Percentiles rank a stretch among this genome's conserved stretches.
These are phyloP conservation scores for Hyposoter didymator DNA, from an alignment of 2,888 invertebrate genomes.

Conservation along the genomic window DNA sequence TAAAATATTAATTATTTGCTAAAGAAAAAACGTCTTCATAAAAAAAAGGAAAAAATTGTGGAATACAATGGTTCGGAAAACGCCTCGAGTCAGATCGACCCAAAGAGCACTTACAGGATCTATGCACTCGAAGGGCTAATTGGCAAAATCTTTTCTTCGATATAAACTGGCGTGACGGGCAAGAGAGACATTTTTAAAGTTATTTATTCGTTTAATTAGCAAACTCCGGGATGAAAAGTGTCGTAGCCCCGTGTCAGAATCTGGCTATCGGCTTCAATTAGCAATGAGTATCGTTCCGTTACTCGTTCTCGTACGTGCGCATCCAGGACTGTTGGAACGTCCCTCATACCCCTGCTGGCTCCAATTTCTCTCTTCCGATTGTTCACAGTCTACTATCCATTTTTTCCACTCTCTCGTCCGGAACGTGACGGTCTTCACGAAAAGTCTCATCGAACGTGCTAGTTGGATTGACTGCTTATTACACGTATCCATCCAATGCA, in stretches of 20 bases:
- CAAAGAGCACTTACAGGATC: too few species aligned
- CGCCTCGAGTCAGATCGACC: too few species aligned
- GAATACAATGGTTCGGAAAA: too few species aligned
- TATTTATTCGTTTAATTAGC: slow-evolving; percentile 41
- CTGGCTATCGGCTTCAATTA: slow-evolving; percentile 57
- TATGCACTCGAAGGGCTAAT: background rate
- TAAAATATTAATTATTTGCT: too few species aligned
- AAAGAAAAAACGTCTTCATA: too few species aligned
- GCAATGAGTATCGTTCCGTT: slow-evolving; percentile 46
- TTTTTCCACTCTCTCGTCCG: slow-evolving; percentile 17
- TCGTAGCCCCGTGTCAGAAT: slow-evolving; percentile 16
- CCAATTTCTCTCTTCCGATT: slow-evolving; percentile 5
- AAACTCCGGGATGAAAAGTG: slow-evolving; percentile 43
- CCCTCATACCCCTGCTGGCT: background rate
- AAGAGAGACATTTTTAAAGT: background rate
- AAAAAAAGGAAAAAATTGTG: too few species aligned
- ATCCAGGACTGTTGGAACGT: slow-evolving; percentile 33
- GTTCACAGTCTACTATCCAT: background rate
- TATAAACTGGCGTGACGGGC: background rate
- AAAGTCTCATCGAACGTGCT: slow-evolving; percentile 35
- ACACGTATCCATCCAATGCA: background rate
- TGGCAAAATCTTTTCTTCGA: background rate
- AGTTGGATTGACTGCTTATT: slow-evolving; percentile 36
- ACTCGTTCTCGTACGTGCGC: slow-evolving; percentile 53
- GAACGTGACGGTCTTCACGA: slow-evolving; percentile 51